phyloP scores from a whole-genome alignment of 1,140 invertebrate species.

The Telenomus remus region DNA sequence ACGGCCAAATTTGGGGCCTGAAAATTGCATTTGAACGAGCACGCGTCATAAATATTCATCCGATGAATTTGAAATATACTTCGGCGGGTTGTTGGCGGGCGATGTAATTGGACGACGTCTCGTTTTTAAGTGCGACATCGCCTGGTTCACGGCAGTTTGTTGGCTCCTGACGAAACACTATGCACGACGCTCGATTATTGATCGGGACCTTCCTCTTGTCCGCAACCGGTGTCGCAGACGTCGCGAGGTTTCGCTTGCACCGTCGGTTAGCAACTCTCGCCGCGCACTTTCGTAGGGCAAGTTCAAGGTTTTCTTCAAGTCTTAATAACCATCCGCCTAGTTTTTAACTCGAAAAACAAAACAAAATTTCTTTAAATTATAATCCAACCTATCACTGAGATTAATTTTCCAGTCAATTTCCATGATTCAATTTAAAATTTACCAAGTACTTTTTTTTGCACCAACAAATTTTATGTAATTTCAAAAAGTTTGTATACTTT shows the following conservation, averaged over 20 bases:
- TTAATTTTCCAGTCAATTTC: too few species aligned
- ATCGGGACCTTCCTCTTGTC: slow-evolving; percentile 58
- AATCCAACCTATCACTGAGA: too few species aligned
- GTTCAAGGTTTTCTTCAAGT: slow-evolving; percentile 74
- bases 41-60: slow-evolving; percentile 47
- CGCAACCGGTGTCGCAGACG: slow-evolving; percentile 45
- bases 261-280: slow-evolving; percentile 41
- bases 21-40: slow-evolving; percentile 28
- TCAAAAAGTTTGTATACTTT: too few species aligned
- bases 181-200: slow-evolving; percentile 64
- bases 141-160: slow-evolving; percentile 55
- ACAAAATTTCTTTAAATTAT: too few species aligned
- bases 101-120: slow-evolving; percentile 46
- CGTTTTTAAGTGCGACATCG: slow-evolving; percentile 56
- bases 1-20: slow-evolving; percentile 17
- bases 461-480: too few species aligned
- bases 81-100: slow-evolving; percentile 14
- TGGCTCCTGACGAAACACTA: slow-evolving; percentile 59
- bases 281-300: slow-evolving; percentile 71
- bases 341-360: slow-evolving; percentile 52
- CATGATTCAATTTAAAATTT: too few species aligned
- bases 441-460: too few species aligned
- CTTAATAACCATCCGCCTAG: slow-evolving; percentile 70
- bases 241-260: slow-evolving; percentile 51
- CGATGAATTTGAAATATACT: slow-evolving; percentile 34